Evolutionary conservation across 2,888 invertebrate genomes (phyloP).

Genomic region (Glaucopsyche alexis): DNA sequence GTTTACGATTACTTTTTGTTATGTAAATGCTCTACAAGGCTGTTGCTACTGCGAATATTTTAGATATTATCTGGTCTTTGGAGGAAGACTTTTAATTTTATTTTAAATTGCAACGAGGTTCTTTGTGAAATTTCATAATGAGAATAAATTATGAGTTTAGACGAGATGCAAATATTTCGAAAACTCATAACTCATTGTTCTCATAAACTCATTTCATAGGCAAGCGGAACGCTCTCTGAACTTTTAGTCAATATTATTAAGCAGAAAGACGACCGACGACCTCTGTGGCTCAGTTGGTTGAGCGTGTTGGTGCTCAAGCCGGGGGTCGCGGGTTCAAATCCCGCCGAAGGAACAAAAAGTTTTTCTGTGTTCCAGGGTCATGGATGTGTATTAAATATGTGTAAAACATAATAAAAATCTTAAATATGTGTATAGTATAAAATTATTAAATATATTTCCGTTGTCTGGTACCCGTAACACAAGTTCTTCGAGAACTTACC

Average conservation of each 20-base stretch:
- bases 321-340: too few relatives aligned
- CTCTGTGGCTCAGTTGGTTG: too few relatives aligned
- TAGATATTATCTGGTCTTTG: background rate
- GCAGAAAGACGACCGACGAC: too few relatives aligned
- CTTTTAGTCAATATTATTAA: background rate
- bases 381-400: too few relatives aligned
- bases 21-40: constrained; percentile 30
- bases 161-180: constrained; percentile 31
- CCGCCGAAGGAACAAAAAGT: too few relatives aligned
- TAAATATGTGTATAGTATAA: too few relatives aligned
- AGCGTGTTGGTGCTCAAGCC: too few relatives aligned
- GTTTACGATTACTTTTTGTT: constrained; percentile 40
- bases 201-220: background rate
- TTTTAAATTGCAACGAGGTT: constrained; percentile 13
- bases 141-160: constrained; percentile 23
- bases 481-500: too few relatives aligned
- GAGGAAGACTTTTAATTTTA: constrained; percentile 12
- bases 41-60: constrained; percentile 16
- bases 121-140: constrained; percentile 23
- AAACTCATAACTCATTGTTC: background rate
- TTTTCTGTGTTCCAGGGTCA: too few relatives aligned
- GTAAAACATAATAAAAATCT: too few relatives aligned
- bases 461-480: too few relatives aligned
- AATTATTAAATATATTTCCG: too few relatives aligned
- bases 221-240: background rate